These are phyloP conservation scores for Thaumetopoea pityocampa DNA, from an alignment of 1,140 invertebrate species.

Conservation along the genomic window DNA sequence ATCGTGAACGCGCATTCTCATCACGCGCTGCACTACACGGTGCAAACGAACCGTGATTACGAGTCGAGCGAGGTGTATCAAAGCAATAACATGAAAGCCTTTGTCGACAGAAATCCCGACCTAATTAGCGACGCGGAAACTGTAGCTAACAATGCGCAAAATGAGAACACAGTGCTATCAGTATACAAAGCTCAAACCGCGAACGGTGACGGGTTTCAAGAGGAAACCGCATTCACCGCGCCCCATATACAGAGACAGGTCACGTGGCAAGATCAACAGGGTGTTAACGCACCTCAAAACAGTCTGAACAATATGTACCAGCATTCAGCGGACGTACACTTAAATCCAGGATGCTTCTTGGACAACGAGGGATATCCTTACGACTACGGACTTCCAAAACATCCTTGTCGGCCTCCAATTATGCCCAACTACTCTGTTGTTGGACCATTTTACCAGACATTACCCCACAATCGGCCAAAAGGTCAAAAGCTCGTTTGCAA, in stretches of 20 bases:
- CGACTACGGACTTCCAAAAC: constrained; percentile 86
- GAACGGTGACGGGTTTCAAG: constrained; percentile 53
- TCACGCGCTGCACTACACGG: constrained; percentile 64
- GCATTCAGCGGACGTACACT: constrained; percentile 80
- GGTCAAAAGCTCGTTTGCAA: constrained; percentile 78
- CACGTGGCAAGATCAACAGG: constrained; percentile 71
- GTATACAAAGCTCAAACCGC: constrained; percentile 60
- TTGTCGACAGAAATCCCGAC: constrained; percentile 84
- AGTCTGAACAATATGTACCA: constrained; percentile 69
- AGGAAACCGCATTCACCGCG: constrained; percentile 68
- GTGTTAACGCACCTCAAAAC: constrained; percentile 72
- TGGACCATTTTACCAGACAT: constrained; percentile 80
- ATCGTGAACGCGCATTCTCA: constrained; percentile 71
- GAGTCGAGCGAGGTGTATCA: constrained; percentile 60
- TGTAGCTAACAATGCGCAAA: constrained; percentile 79
- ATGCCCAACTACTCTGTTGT: constrained; percentile 73
- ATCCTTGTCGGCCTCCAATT: constrained; percentile 73
- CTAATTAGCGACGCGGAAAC: constrained; percentile 85
- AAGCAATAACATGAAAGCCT: constrained; percentile 74
- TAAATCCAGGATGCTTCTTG: constrained; percentile 81
- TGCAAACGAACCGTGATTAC: constrained; percentile 63
- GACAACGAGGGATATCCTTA: constrained; percentile 86
- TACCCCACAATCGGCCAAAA: constrained; percentile 82
- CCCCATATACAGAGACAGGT: constrained; percentile 63
- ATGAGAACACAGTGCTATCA: constrained; percentile 68